Evolutionary conservation across 2,113 vertebrate genomes (phyloP).

Genomic region (Phycodurus eques): DNA sequence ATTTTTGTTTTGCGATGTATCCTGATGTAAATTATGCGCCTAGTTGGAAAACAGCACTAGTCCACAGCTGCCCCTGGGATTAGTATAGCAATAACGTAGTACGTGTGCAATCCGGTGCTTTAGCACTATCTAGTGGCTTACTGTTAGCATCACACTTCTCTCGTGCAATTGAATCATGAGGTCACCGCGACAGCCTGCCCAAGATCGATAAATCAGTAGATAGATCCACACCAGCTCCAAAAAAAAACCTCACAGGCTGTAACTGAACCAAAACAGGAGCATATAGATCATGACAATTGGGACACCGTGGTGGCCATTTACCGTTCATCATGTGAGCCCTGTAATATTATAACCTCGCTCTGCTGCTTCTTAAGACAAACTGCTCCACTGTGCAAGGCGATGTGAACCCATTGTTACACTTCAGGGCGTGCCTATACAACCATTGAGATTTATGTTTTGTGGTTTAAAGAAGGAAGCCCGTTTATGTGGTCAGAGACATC

Average conservation of each 20-base stretch:
- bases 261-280: conserved; percentile 41
- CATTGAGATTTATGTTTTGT: not conserved
- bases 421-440: conserved; percentile 11
- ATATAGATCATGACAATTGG: conserved; percentile 52
- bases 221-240: conserved; percentile 57
- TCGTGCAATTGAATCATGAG: conserved; percentile 30
- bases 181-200: conserved; percentile 42
- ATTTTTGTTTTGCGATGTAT: no score
- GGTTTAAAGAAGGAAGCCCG: not conserved
- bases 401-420: conserved; percentile 15
- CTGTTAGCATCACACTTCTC: not conserved
- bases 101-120: not conserved
- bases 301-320: conserved; percentile 32
- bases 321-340: conserved; percentile 15
- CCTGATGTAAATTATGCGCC: no score
- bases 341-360: not conserved
- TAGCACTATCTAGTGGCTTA: conserved; percentile 65
- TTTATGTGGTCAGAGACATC: not conserved
- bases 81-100: not conserved
- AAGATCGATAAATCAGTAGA: conserved; percentile 59
- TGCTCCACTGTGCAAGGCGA: conserved; percentile 20
- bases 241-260: conserved; percentile 40
- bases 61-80: not conserved
- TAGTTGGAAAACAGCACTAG: not conserved
- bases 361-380: not conserved